These are phyloP conservation scores for Dinothrombium tinctorium DNA, from an alignment of 1,140 invertebrate species.

Conservation along the genomic window DNA sequence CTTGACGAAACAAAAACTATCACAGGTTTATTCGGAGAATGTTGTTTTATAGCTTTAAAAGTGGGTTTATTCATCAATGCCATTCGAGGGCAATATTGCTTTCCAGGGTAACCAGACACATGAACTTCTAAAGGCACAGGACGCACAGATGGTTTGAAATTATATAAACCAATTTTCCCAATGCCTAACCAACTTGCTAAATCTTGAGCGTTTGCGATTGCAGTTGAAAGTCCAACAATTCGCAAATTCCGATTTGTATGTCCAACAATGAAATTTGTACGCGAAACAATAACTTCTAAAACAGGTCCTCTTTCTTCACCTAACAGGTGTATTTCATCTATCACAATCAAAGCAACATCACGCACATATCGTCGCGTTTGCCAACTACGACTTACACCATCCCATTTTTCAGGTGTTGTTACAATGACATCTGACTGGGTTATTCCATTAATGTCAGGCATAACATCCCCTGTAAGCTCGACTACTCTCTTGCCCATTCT, in stretches of 20 bases:
- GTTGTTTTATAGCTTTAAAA: conserved; percentile 41
- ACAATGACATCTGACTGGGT: conserved; percentile 47
- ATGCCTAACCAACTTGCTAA: conserved; percentile 91
- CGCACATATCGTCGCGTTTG: conserved; percentile 83
- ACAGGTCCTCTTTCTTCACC: conserved; percentile 43
- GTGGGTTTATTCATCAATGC: conserved; percentile 98
- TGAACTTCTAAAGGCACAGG: conserved; percentile 93
- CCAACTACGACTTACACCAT: conserved; percentile 46
- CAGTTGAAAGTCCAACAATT: conserved; percentile 86
- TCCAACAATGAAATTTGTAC: conserved; percentile 70
- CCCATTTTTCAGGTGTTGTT: conserved; percentile 66
- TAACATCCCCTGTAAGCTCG: conserved; percentile 86
- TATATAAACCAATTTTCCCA: conserved; percentile 62
- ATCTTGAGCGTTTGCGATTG: conserved; percentile 87
- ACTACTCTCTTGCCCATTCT: conserved; percentile 57
- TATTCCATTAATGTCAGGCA: conserved; percentile 71
- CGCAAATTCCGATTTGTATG: conserved; percentile 49
- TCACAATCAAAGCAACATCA: conserved; percentile 73
- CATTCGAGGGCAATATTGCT: conserved; percentile 98
- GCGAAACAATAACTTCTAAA: conserved; percentile 38
- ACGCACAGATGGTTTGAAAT: conserved; percentile 80
- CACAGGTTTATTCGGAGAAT: conserved; percentile 68
- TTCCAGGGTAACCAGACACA: conserved; percentile 72
- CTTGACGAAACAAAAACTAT: conserved; percentile 94
- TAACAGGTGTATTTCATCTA: conserved; percentile 94